These are phyloP conservation scores for Neocloeon triangulifer DNA, from an alignment of 1,140 invertebrate genomes.

Conservation along the genomic window DNA sequence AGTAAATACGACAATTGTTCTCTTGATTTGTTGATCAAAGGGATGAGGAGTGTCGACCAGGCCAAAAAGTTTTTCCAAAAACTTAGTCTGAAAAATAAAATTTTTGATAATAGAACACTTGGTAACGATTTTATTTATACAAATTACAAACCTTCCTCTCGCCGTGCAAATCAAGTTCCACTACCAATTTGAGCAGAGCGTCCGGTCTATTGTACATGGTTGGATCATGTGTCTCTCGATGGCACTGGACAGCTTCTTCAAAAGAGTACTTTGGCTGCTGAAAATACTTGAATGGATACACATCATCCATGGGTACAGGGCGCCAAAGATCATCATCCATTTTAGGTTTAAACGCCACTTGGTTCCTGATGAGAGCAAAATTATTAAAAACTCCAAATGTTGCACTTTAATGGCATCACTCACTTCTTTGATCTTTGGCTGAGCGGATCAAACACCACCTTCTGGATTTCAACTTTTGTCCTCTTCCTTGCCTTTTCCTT, in stretches of 20 bases:
- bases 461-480: slow-evolving; percentile 40
- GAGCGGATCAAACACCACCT: slow-evolving; percentile 37
- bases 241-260: slow-evolving; percentile 41
- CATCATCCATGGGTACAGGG: slow-evolving; percentile 33
- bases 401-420: slow-evolving; percentile 1
- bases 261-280: slow-evolving; percentile 35
- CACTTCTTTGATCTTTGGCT: slow-evolving; percentile 22
- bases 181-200: slow-evolving; percentile 31
- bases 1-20: slow-evolving; percentile 43
- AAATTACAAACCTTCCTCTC: slow-evolving; percentile 19
- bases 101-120: slow-evolving; percentile 5
- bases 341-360: slow-evolving; percentile 10
- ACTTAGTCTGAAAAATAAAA: slow-evolving; percentile 26
- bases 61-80: slow-evolving; percentile 32
- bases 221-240: slow-evolving; percentile 52
- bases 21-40: slow-evolving; percentile 35
- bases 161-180: slow-evolving; percentile 51
- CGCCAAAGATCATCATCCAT: slow-evolving; percentile 30
- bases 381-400: slow-evolving; percentile 4
- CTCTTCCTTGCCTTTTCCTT: slow-evolving; percentile 43
- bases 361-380: slow-evolving; percentile 6
- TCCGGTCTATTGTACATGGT: slow-evolving; percentile 46
- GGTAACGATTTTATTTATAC: background rate
- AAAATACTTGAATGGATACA: slow-evolving; percentile 33
- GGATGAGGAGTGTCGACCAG: slow-evolving; percentile 33